Base-by-base conservation (phyloP, 2,888 invertebrate species). In the Mesoligia furuncula region DNA sequence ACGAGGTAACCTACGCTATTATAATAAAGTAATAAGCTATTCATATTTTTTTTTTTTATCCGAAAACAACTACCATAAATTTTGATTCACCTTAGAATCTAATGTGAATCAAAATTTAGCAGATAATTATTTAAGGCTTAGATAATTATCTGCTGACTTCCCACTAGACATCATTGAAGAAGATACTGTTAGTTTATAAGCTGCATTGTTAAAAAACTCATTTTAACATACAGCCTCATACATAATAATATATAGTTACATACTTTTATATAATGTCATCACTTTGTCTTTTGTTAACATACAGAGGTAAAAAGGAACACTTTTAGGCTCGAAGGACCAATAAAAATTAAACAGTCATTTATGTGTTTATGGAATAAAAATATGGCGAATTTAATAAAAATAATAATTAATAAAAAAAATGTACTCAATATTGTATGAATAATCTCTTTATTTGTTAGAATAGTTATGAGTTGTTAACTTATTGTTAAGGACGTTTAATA, bases 231-330 rank as follows among this genome's bases (percentile, higher is more conserved):
- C 13, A 61, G 15, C 31, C 39, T 68, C 5, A 36, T 36, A n/a
- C 36, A 3, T 67, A 36, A 36, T 36, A 36, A 20, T 71, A 36
- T 45, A 13, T 45, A 71, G 27, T 84, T 71, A 64, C 48, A 64
- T 77, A 27, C 15, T 54, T 84, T 70, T 62, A 71, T 71, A n/a
- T n/a, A n/a, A n/a, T 51, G n/a, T n/a, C 24, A 45, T 36, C 62
- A 57, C 24, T 61, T 72, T 62, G 1, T 9, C 9, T 68, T 48
- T 42, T 48, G 42, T 39, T 70, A 71, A 77, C 8, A 27, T 42
- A 39, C 45, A 45, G 3, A 24, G 24, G 27, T 27, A 42, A 51
- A 59, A 57, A 64, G 31, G 24, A 24, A 51, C 20, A 54, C 24
- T 54, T 54, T 54, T 54, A 9, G 24, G 13, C 51, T 62, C 42